phyloP scores from a whole-genome alignment of 2,797 vertebrate genomes.

The Myotis vivesi region DNA sequence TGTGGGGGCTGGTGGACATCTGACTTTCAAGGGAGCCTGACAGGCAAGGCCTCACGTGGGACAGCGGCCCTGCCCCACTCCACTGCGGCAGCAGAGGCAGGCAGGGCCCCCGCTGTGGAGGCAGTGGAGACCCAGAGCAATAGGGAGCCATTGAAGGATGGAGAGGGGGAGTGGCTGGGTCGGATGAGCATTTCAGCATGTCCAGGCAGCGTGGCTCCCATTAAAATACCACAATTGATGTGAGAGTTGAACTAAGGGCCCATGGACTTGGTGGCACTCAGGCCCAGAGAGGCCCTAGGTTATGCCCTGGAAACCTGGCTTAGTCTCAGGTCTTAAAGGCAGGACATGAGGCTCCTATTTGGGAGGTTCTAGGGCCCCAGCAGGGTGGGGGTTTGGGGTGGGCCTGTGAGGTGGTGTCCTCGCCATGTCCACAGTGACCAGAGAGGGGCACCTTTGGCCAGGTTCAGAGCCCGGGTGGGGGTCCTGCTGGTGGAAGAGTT shows the following conservation, averaged over 20 bases:
- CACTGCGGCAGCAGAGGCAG: not conserved
- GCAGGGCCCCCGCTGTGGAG: not conserved
- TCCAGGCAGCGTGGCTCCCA: rapidly evolving
- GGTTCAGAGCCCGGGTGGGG: rapidly evolving
- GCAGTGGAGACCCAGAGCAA: not conserved
- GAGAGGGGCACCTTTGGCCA: rapidly evolving
- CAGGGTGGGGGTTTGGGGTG: not conserved
- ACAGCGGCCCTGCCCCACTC: rapidly evolving
- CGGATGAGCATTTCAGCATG: rapidly evolving
- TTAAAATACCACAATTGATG: rapidly evolving
- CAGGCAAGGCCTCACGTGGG: rapidly evolving
- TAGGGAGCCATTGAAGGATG: not conserved
- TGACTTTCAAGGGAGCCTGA: not conserved
- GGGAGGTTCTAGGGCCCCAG: not conserved
- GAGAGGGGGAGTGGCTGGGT: not conserved
- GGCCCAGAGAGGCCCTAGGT: not conserved
- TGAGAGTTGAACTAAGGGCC: not conserved
- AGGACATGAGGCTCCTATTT: rapidly evolving
- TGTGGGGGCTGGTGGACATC: not conserved
- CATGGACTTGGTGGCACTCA: not conserved
- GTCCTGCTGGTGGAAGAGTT: not conserved
- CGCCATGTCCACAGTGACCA: rapidly evolving
- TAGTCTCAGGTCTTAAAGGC: not conserved
- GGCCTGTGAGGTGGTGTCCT: not conserved
- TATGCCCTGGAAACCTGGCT: not conserved